These are phyloP conservation scores for Lacerta agilis DNA, from an alignment of 2,797 vertebrate species.

Conservation along the genomic window DNA sequence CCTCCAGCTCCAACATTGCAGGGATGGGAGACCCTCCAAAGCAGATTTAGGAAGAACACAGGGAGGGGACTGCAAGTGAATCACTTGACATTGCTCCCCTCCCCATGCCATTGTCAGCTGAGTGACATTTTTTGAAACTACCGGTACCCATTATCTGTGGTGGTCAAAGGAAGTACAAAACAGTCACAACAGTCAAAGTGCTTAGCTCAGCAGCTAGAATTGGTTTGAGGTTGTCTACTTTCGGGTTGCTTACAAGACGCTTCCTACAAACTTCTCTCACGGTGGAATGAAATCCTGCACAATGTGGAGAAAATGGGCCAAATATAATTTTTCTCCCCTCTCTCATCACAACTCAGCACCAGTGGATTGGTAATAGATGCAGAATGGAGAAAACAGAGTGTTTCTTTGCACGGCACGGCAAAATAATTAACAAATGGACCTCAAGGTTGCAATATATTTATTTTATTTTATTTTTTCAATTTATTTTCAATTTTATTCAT, in stretches of 20 bases:
- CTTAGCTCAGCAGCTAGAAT: not conserved
- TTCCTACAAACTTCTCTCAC: not conserved
- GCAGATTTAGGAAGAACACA: too few species aligned
- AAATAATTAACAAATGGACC: not conserved
- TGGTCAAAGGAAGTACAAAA: not conserved
- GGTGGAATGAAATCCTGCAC: not conserved
- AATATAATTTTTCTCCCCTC: not conserved
- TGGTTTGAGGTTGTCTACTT: not conserved
- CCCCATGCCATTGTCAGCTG: too few species aligned
- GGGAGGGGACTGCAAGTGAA: too few species aligned
- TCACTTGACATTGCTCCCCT: too few species aligned
- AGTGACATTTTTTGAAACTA: too few species aligned
- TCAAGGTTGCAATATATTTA: not conserved
- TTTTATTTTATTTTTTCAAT: too few species aligned
- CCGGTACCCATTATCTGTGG: not conserved
- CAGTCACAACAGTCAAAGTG: not conserved
- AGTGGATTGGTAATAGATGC: too few species aligned
- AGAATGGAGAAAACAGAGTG: not conserved
- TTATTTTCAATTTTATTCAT: too few species aligned
- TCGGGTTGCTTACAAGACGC: not conserved
- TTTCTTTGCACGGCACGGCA: not conserved
- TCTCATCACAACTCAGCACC: not conserved
- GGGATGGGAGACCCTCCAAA: too few species aligned
- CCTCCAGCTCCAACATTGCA: too few species aligned
- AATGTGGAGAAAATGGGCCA: not conserved